phyloP scores from a whole-genome alignment of 2,797 vertebrate genomes.

The Lutjanus argentimaculatus region DNA sequence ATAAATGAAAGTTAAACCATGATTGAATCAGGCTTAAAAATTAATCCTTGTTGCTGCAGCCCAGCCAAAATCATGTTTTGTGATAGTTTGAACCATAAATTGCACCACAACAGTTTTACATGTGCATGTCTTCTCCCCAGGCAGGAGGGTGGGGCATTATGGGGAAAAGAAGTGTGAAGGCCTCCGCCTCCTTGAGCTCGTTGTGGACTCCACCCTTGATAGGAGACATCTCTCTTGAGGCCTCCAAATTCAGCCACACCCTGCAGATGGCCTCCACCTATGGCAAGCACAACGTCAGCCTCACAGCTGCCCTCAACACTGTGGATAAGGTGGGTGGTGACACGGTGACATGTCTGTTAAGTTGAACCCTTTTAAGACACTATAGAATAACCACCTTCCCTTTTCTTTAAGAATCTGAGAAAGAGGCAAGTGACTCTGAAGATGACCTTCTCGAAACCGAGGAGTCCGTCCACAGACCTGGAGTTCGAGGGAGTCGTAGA shows the following conservation, averaged over 20 bases:
- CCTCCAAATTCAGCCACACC: conserved; percentile 78
- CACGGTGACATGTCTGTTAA: background rate
- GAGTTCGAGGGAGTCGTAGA: conserved; percentile 87
- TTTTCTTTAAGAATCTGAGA: conserved; percentile 78
- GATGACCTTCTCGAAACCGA: conserved; percentile 74
- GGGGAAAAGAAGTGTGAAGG: conserved; percentile 79
- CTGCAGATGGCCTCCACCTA: conserved; percentile 85
- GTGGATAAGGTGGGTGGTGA: conserved; percentile 83
- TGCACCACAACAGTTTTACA: background rate
- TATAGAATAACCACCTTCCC: background rate
- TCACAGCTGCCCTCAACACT: conserved; percentile 82
- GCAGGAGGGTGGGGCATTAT: conserved; percentile 71
- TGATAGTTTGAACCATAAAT: background rate
- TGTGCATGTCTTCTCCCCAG: conserved; percentile 50
- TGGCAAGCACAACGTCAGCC: conserved; percentile 84
- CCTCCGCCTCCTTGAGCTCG: conserved; percentile 82
- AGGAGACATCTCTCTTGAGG: conserved; percentile 86
- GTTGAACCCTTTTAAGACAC: background rate
- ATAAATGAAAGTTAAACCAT: no score
- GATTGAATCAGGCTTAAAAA: no score
- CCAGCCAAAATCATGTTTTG: no score
- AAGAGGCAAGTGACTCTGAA: conserved; percentile 81
- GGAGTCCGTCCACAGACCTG: conserved; percentile 75
- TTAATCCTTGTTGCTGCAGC: no score
- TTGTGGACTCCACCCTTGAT: conserved; percentile 86